Percentiles rank a stretch among this genome's conserved stretches.
phyloP scores from a whole-genome alignment of 2,888 invertebrate species.

The Trissonchulus latispiculum region DNA sequence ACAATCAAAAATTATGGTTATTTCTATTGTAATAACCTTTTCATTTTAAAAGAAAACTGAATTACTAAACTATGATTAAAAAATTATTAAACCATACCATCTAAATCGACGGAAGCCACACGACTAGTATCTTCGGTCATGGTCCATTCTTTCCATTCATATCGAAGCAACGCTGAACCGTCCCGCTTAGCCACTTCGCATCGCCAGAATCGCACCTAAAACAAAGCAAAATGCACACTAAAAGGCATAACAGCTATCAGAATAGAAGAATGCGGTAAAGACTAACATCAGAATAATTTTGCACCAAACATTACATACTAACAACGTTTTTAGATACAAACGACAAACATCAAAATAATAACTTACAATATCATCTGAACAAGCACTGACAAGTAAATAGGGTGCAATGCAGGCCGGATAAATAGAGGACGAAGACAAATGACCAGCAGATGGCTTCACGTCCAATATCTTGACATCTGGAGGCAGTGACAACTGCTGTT shows the following conservation, averaged over 20 bases:
- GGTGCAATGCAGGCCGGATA: constrained; percentile 98
- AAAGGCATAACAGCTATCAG: too few relatives aligned
- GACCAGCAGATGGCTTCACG: constrained; percentile 89
- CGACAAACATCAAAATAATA: constrained; percentile 39
- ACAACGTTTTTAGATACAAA: neutral
- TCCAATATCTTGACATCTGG: constrained; percentile 83
- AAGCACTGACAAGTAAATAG: constrained; percentile 87
- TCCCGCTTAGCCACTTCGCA: constrained; percentile 53
- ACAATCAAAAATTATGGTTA: too few relatives aligned
- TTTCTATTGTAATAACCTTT: too few relatives aligned
- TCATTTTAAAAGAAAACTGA: too few relatives aligned
- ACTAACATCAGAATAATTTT: too few relatives aligned
- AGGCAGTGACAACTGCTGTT: constrained; percentile 73
- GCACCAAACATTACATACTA: neutral
- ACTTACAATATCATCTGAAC: constrained; percentile 76
- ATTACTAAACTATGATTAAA: too few relatives aligned
- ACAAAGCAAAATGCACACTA: too few relatives aligned
- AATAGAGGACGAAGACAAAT: constrained; percentile 89
- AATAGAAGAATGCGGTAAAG: too few relatives aligned
- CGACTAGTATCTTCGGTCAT: constrained; percentile 36
- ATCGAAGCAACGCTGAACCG: neutral
- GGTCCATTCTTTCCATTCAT: constrained; percentile 36
- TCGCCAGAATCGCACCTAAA: constrained; percentile 63
- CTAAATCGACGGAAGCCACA: constrained; percentile 36
- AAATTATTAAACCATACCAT: too few relatives aligned